Conservation (phyloP, 2,888 invertebrate genomes). For the Drosophila sordidapex region DNA sequence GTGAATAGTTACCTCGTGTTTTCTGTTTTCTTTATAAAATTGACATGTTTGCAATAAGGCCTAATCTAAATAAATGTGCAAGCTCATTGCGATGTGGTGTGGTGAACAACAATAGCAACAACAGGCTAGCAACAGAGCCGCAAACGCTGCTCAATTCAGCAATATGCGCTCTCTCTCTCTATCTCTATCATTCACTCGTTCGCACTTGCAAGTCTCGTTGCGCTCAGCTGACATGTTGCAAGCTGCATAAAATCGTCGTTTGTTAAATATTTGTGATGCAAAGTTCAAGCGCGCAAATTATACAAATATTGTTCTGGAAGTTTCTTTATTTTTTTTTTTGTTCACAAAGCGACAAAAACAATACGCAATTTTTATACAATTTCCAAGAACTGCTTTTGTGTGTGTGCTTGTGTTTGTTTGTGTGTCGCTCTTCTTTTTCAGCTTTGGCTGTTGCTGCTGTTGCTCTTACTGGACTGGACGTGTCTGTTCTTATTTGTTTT, state of each 20-base stretch:
- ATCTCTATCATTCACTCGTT: constrained; percentile 6
- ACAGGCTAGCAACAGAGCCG: constrained; percentile 73
- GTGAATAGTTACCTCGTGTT: constrained; percentile 34
- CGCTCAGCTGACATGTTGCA: constrained; percentile 76
- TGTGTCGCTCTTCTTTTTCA: constrained; percentile 38
- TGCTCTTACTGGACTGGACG: constrained; percentile 1
- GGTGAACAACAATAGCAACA: constrained; percentile 67
- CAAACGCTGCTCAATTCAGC: constrained; percentile 64
- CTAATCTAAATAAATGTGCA: constrained; percentile 58
- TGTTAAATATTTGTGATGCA: constrained; percentile 51
- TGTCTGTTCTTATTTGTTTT: constrained; percentile 24
- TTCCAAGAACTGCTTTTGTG: constrained; percentile 3
- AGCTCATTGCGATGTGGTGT: constrained; percentile 61
- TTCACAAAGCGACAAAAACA: constrained; percentile 24
- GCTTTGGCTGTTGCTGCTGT: constrained; percentile 38
- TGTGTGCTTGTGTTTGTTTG: constrained; percentile 8
- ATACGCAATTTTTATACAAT: constrained; percentile 34
- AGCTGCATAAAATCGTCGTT: constrained; percentile 57
- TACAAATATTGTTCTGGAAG: constrained; percentile 49
- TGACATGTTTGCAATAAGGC: constrained; percentile 24
- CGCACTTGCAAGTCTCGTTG: constrained; percentile 3
- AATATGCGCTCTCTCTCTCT: constrained; percentile 32
- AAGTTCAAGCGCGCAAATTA: constrained; percentile 46
- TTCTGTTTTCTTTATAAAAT: constrained; percentile 24
- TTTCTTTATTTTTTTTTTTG: constrained; percentile 35